Evolutionary conservation across 2,888 invertebrate species (phyloP).

Genomic region (Stenichneumon culpator): DNA sequence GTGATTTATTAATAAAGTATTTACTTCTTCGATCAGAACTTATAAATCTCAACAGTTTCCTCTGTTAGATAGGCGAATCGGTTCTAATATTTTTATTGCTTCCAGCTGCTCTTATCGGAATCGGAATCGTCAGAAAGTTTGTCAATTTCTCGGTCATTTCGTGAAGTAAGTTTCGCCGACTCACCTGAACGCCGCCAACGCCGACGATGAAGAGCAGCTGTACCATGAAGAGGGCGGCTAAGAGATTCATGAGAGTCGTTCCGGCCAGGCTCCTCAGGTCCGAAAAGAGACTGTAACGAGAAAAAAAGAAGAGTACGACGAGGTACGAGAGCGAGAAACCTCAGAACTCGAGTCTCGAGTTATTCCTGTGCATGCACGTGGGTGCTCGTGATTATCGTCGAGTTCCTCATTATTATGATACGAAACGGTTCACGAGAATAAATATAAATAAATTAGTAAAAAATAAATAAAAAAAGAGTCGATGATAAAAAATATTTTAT

Average conservation of each 20-base stretch:
- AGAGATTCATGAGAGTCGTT: constrained; percentile 89
- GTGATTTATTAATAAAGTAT: no score
- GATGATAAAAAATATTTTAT: neutral
- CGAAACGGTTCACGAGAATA: constrained; percentile 11
- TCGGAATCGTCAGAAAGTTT: neutral
- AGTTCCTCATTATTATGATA: constrained; percentile 13
- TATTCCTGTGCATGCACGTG: constrained; percentile 30
- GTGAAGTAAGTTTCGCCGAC: constrained; percentile 64
- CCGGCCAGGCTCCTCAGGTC: constrained; percentile 89
- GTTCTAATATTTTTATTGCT: neutral
- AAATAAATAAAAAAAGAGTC: neutral
- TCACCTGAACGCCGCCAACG: constrained; percentile 89
- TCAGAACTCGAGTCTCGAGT: constrained; percentile 30
- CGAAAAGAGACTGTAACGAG: constrained; percentile 88
- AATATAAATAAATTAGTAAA: constrained; percentile 29
- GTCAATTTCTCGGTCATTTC: constrained; percentile 2
- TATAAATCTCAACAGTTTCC: neutral
- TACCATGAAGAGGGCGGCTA: constrained; percentile 89
- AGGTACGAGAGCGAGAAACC: constrained; percentile 5
- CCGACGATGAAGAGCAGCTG: constrained; percentile 90
- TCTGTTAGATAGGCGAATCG: neutral
- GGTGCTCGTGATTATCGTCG: neutral
- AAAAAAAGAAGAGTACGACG: constrained; percentile 65
- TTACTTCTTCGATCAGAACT: no score
- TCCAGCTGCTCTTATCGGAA: neutral